These are phyloP conservation scores for Callipepla squamata DNA, from an alignment of 2,113 vertebrate genomes.

Conservation along the genomic window DNA sequence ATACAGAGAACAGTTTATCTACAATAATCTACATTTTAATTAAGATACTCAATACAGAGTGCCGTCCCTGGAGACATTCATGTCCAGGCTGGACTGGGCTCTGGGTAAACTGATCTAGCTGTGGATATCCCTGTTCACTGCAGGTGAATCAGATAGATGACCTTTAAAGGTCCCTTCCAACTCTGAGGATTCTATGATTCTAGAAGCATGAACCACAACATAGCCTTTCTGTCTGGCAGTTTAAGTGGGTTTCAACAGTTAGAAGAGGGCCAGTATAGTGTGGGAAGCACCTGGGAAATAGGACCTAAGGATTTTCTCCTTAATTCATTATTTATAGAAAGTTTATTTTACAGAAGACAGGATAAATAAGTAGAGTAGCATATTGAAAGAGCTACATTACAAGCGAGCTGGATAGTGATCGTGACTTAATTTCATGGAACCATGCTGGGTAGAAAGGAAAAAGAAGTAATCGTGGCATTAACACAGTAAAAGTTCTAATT, in stretches of 20 bases:
- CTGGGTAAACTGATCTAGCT: no score
- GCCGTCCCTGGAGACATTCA: no score
- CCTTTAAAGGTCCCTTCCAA: no score
- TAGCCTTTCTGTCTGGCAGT: not conserved
- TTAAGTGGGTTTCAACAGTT: not conserved
- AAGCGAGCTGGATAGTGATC: not conserved
- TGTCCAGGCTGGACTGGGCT: no score
- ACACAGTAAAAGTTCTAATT: not conserved
- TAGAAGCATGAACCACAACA: not conserved
- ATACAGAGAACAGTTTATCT: not conserved
- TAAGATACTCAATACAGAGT: not conserved
- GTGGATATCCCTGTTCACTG: no score
- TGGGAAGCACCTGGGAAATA: not conserved
- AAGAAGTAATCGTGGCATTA: not conserved
- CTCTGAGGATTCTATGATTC: no score
- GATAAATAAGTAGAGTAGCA: not conserved
- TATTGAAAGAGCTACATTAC: not conserved
- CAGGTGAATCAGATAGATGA: no score
- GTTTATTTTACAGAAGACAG: not conserved
- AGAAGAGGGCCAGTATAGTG: not conserved
- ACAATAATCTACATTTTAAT: not conserved
- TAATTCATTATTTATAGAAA: not conserved
- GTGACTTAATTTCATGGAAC: not conserved
- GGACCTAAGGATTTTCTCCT: not conserved
- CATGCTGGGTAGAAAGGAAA: not conserved